Evolutionary conservation across 2,797 vertebrate species (phyloP).

Genomic region (Miichthys miiuy): DNA sequence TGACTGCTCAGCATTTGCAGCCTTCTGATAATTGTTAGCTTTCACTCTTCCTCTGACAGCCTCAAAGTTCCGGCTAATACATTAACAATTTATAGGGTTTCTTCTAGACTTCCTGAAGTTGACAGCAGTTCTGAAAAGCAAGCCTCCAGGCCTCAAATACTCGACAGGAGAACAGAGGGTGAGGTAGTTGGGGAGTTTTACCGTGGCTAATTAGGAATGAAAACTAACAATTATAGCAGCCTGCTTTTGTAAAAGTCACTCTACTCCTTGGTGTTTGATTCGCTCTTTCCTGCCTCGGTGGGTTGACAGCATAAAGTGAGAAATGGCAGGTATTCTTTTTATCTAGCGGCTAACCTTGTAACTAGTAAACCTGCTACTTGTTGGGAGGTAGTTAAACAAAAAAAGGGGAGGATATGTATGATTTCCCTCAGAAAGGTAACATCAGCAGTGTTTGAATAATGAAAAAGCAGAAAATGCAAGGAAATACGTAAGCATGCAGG

Average conservation of each 20-base stretch:
- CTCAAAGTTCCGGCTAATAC: constrained; percentile 49
- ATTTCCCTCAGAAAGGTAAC: not conserved
- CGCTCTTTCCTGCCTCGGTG: constrained; percentile 4
- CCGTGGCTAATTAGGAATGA: constrained; percentile 66
- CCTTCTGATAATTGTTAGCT: constrained; percentile 56
- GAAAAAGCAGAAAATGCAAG: not conserved
- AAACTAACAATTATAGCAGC: constrained; percentile 66
- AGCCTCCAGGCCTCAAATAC: constrained; percentile 52
- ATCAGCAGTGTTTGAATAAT: not conserved
- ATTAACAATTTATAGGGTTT: constrained; percentile 63
- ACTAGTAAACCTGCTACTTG: constrained; percentile 9
- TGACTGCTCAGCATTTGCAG: constrained; percentile 17
- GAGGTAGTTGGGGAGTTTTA: constrained; percentile 42
- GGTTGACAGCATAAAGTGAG: constrained; percentile 37
- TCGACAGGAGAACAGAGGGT: constrained; percentile 45
- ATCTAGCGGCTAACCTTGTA: constrained; percentile 32
- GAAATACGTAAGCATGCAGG: not conserved
- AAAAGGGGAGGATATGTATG: constrained; percentile 5
- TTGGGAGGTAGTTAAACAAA: constrained; percentile 22
- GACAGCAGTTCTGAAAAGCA: constrained; percentile 65
- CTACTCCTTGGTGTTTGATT: constrained; percentile 42
- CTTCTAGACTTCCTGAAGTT: constrained; percentile 68
- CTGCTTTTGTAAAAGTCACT: constrained; percentile 49
- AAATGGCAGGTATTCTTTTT: constrained; percentile 62
- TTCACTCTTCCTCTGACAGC: constrained; percentile 47